Conservation (phyloP, 2,113 vertebrate genomes). For the Aphelocoma coerulescens region DNA sequence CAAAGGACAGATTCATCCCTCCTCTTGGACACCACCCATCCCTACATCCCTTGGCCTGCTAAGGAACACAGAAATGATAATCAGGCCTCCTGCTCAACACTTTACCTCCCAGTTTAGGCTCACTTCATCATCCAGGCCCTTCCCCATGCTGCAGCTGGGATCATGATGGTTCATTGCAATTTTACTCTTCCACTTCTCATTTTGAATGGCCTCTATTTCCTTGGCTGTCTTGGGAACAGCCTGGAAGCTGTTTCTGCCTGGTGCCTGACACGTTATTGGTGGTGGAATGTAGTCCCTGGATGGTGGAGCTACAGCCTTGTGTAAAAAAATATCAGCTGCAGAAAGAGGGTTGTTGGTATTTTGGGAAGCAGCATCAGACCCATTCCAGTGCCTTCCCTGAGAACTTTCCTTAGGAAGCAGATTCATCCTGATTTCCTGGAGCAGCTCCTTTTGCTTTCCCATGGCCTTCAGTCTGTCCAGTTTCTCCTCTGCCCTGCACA, state of each 20-base stretch:
- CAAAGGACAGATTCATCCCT: neutral
- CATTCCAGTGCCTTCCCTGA: neutral
- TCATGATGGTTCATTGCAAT: neutral
- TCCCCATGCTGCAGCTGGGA: neutral
- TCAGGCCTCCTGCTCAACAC: neutral
- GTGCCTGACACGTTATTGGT: accelerated
- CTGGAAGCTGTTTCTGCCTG: neutral
- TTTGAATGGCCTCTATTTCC: neutral
- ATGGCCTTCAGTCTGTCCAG: neutral
- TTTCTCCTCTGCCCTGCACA: slow-evolving; percentile 3
- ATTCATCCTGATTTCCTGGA: neutral
- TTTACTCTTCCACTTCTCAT: neutral
- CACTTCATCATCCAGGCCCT: neutral
- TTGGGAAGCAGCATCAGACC: neutral
- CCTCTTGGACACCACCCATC: neutral
- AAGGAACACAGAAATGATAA: neutral
- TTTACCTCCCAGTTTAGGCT: slow-evolving; percentile 54
- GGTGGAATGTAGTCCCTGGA: slow-evolving; percentile 51
- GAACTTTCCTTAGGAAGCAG: neutral
- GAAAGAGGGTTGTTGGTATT: neutral
- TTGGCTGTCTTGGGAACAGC: neutral
- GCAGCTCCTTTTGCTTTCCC: neutral
- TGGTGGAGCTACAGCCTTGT: slow-evolving; percentile 58
- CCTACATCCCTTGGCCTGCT: neutral
- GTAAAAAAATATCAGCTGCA: neutral